Percentiles rank a stretch among this genome's conserved stretches.
phyloP scores from a whole-genome alignment of 2,113 vertebrate genomes.

The Scortum barcoo region DNA sequence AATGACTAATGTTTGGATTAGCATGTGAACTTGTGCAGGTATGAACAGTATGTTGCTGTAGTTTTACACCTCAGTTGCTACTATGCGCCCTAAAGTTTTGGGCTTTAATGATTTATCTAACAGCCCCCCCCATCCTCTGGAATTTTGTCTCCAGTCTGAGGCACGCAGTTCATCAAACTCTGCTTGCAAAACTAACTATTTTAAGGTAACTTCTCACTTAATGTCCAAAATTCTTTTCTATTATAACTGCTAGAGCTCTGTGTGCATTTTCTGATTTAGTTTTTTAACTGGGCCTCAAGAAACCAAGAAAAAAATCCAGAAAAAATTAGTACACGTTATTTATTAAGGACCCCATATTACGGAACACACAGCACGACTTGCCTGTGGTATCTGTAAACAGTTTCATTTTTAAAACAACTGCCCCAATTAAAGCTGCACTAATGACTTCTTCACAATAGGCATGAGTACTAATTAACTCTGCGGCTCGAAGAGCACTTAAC shows the following conservation, averaged over 20 bases:
- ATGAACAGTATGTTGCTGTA: slow-evolving; percentile 31
- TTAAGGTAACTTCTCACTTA: neutral
- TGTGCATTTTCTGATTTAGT: neutral
- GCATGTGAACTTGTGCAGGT: slow-evolving; percentile 24
- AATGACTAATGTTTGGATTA: slow-evolving; percentile 6
- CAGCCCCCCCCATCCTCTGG: neutral
- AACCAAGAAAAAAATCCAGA: neutral
- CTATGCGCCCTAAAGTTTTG: neutral
- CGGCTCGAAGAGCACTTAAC: slow-evolving; percentile 1
- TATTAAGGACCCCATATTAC: neutral
- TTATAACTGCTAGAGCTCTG: neutral
- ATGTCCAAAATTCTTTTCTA: neutral
- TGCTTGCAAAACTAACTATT: slow-evolving; percentile 10
- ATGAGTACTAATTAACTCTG: neutral
- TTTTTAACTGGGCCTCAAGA: neutral
- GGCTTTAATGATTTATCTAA: slow-evolving; percentile 9
- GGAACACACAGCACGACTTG: neutral
- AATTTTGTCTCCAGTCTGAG: slow-evolving; percentile 6
- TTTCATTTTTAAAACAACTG: slow-evolving; percentile 2
- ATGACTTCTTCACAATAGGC: neutral
- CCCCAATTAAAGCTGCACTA: neutral
- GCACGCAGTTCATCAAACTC: slow-evolving; percentile 4
- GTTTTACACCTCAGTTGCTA: slow-evolving; percentile 2
- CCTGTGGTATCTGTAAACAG: neutral
- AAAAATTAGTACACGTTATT: neutral